Conservation (phyloP, 2,888 invertebrate genomes). For the Thera obeliscata region DNA sequence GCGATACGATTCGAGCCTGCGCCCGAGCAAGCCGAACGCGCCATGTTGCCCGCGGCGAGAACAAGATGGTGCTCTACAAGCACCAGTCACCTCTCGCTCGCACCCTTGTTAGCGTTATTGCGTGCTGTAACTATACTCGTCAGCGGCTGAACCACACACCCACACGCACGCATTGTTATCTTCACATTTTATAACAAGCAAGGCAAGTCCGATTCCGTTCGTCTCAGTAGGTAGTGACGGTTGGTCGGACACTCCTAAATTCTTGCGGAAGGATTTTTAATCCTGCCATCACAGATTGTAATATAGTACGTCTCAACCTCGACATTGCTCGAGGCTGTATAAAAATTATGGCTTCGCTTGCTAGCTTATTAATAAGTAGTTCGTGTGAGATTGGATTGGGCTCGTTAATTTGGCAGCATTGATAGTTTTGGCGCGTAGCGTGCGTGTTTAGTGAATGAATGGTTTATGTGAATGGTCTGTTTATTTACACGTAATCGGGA, state of each 20-base stretch:
- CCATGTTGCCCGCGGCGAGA: conserved; percentile 78
- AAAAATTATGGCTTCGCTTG: conserved; percentile 37
- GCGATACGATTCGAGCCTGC: conserved; percentile 87
- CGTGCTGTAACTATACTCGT: conserved; percentile 83
- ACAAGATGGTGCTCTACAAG: conserved; percentile 63
- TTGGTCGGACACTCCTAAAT: conserved; percentile 78
- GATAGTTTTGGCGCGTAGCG: conserved; percentile 60
- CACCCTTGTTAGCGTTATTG: conserved; percentile 85
- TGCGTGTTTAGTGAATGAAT: conserved; percentile 57
- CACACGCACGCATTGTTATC: conserved; percentile 82
- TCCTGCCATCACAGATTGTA: conserved; percentile 44
- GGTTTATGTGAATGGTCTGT: conserved; percentile 55
- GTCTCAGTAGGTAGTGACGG: conserved; percentile 49
- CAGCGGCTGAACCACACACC: conserved; percentile 80
- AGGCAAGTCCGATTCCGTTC: conserved; percentile 77
- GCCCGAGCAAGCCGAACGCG: conserved; percentile 86
- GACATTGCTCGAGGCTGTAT: conserved; percentile 64
- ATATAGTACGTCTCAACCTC: conserved; percentile 51
- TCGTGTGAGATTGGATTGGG: conserved; percentile 21
- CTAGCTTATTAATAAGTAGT: conserved; percentile 53
- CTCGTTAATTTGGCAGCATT: conserved; percentile 65
- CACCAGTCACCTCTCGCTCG: conserved; percentile 56
- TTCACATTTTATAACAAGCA: conserved; percentile 82
- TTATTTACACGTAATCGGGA: conserved; percentile 46
- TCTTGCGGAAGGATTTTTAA: conserved; percentile 80